Conservation (phyloP, 1,140 invertebrate genomes). For the Dicyema japonicum region DNA sequence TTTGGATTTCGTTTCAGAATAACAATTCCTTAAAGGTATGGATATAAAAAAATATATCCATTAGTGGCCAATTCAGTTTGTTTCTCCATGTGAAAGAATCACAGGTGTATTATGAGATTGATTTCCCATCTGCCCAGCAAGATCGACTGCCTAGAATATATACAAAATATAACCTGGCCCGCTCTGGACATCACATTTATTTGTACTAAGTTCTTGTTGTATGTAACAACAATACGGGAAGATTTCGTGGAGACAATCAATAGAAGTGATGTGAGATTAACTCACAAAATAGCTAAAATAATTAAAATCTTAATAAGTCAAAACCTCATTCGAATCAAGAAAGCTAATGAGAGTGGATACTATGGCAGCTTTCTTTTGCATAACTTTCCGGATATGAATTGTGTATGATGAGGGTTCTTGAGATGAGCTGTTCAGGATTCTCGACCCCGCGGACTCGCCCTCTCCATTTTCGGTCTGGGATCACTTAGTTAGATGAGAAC, state of each 20-base stretch:
- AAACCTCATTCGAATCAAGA: constrained; percentile 57
- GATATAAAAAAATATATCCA: constrained; percentile 31
- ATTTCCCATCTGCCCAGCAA: constrained; percentile 91
- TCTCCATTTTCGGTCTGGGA: no score
- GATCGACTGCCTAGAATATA: constrained; percentile 53
- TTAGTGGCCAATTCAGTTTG: no score
- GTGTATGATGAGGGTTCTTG: no score
- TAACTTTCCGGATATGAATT: constrained; percentile 70
- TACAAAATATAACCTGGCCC: constrained; percentile 34
- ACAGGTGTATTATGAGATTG: constrained; percentile 96
- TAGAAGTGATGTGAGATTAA: no score
- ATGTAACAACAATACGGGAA: constrained; percentile 41
- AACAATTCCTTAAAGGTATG: constrained; percentile 65
- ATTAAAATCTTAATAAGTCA: constrained; percentile 67
- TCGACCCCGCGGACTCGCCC: no score
- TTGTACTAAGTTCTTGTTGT: constrained; percentile 69
- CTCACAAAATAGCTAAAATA: constrained; percentile 1
- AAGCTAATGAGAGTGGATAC: constrained; percentile 5
- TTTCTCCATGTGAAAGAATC: constrained; percentile 67
- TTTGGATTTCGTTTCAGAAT: constrained; percentile 73
- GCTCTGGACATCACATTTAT: constrained; percentile 75
- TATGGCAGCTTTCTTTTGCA: no score
- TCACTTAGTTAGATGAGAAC: no score
- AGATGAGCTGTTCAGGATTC: no score
- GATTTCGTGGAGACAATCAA: neutral